Percentiles rank a stretch among this genome's conserved stretches.
Evolutionary conservation across 2,113 vertebrate genomes (phyloP).

Genomic region (Paramormyrops kingsleyae): DNA sequence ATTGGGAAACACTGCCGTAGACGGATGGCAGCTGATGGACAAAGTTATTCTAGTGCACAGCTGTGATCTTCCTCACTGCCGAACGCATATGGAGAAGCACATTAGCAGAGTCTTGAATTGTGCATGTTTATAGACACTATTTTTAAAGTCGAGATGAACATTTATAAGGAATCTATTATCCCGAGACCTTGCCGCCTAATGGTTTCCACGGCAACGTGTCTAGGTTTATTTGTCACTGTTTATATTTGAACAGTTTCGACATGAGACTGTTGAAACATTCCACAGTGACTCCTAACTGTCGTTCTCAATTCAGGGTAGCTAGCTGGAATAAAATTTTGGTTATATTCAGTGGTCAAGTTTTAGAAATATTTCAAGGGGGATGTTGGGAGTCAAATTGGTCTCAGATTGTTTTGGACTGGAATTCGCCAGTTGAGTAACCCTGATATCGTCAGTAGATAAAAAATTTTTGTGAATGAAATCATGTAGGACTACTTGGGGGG

Average conservation of each 20-base stretch:
- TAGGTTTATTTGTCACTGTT: neutral
- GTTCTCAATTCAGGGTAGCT: neutral
- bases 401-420: neutral
- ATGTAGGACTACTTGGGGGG: neutral
- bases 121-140: neutral
- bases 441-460: neutral
- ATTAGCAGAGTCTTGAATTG: neutral
- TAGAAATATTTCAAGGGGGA: neutral
- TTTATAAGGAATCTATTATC: neutral
- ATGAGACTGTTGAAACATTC: neutral
- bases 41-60: neutral
- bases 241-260: neutral
- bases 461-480: neutral
- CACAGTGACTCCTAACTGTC: neutral
- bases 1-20: neutral
- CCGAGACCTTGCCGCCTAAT: neutral
- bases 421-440: neutral
- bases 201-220: neutral
- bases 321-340: neutral
- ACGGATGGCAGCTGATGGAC: neutral
- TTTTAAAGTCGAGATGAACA: neutral
- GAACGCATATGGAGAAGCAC: neutral
- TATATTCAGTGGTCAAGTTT: neutral
- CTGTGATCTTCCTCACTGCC: neutral
- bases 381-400: neutral